Base-by-base conservation (phyloP, 2,888 invertebrate species). In the Abscondita cerata region DNA sequence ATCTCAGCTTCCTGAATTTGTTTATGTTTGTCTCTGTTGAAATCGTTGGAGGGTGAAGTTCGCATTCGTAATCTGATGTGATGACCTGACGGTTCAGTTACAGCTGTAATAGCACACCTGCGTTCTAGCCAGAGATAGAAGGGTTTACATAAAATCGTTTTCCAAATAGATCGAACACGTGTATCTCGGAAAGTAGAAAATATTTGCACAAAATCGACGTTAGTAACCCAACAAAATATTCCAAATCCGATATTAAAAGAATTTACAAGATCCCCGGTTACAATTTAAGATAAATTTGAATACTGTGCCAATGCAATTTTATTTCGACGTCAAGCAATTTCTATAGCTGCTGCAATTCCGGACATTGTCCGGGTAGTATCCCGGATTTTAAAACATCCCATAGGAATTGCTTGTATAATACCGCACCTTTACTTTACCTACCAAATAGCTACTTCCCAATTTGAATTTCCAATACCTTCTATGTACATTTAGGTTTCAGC, bases 401-500 rank as follows among this genome's bases (percentile, higher is more conserved):
- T 53, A 62, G 66, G 67, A 67, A 63, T 65, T 64, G 63, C 66
- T 58, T 69, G 65, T 62, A 67, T 68, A 68, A 69, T 69, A 62
- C 62, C 52, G 62, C 65, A 57, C 65, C 65, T 60, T 68, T 62
- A 64, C 64, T 66, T 64, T 64, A 65, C 66, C 61, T 59, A 66
- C 61, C 52, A 59, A 66, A 68, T 69, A 65, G 65, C 65, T 67
- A 62, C 64, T 67, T 65, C 64, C 62, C 55, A 64, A 69, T 69
- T 69, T 68, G 69, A 69, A 69, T 69, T 69, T 64, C 66, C 65
- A 65, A 69, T 69, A 53, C 57, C 62, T 52, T 62, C 46, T 46
- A 56, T 47, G 61, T 62, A 58, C 51, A 56, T 52, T 56, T 56
- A 61, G 56, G 52, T 56, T 52, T 52, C 52, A 61, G 61, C 48